Base-by-base conservation (phyloP, 2,888 invertebrate species). In the Agrochola macilenta region DNA sequence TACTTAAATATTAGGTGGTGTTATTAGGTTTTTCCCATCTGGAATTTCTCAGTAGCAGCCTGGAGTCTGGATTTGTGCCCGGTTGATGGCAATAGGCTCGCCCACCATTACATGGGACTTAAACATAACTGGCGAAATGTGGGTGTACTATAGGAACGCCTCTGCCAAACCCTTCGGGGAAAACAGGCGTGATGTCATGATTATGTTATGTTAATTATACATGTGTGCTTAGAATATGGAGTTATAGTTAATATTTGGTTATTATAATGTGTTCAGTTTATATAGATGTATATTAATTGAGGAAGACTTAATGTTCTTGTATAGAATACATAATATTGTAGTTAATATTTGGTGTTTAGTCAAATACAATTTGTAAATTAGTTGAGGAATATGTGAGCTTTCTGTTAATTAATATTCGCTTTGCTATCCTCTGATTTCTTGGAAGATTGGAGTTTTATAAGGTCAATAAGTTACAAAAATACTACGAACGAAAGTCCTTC, bases 341-440 rank as follows among this genome's bases (percentile, higher is more conserved):
- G 63, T 30, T 54, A 43, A 46, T 43, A 64, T 76, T 76, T 76
- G 64, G 5, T 76, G 12, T 61, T 14, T 52, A 76, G 26, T 65
- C 77, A 76, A 65, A 65, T 65, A 64, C 46, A 14, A 65, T 76
- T 76, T 52, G 30, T 4, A 11, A 52, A 75, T 75, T 75, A 14
- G 11, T 63, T 52, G 49, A 52, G 43, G 20, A 30, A 52, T 14
- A 14, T 76, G n/a, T 46, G 11, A 8, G 76, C 7, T 39, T 26
- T 69, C 39, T 63, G 5, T 30, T 57, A 20, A 43, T 46, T n/a
- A 35, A 74, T 30, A 30, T 57, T 73, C 1, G 8, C n/a, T 72
- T n/a, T 54, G n/a, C 35, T 30, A n/a, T 1, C 8, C 11, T 39
- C 17, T 23, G 26, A 23, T 52, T 69, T 52, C n/a, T 57, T 7